A percentile compares a stretch with the other conserved stretches of the same genome.
Conservation (phyloP, 2,113 vertebrate species). For the Prunella fulvescens region DNA sequence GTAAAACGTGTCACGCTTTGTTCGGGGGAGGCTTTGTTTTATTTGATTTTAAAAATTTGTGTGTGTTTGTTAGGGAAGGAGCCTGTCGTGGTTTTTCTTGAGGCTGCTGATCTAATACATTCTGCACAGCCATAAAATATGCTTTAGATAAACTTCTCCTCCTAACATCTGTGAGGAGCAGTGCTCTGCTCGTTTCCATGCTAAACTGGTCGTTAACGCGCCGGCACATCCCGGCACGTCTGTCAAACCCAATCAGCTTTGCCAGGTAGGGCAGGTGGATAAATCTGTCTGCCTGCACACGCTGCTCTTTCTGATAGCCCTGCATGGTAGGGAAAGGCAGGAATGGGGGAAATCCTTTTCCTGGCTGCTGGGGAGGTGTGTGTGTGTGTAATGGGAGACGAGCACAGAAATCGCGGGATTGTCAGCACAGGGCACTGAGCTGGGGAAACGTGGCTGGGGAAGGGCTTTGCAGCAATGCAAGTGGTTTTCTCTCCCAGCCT, state of each 20-base stretch:
- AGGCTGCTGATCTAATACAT: background rate
- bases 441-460: background rate
- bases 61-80: background rate
- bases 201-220: constrained; percentile 54
- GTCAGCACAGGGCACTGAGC: background rate
- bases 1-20: background rate
- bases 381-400: accelerated
- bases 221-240: background rate
- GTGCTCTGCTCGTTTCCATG: constrained; percentile 3
- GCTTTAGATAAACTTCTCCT: background rate
- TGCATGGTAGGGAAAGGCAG: background rate
- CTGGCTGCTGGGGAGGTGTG: background rate
- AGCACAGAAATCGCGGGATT: background rate
- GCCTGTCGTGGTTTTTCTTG: background rate
- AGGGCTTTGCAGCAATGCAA: constrained; percentile 7
- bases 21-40: background rate
- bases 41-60: background rate
- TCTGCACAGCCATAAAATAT: background rate
- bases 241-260: constrained; percentile 24
- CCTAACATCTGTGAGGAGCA: background rate
- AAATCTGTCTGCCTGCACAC: background rate
- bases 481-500: background rate
- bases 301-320: background rate
- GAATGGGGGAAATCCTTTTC: background rate
- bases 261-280: constrained; percentile 43